Conservation (phyloP, 2,888 invertebrate genomes). For the Nipponacmea schrenckii region DNA sequence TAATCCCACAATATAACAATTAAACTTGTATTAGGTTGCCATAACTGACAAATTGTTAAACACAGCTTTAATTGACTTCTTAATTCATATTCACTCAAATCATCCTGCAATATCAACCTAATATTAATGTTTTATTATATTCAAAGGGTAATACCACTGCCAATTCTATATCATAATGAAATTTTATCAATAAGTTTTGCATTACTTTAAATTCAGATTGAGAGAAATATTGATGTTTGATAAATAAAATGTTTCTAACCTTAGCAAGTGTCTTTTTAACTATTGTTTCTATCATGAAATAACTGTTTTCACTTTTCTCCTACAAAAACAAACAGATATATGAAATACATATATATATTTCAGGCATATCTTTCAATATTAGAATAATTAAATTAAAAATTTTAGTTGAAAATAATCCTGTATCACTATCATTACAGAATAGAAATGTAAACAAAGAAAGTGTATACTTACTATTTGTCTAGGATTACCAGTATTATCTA, state of each 20-base stretch:
- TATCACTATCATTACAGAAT: not conserved
- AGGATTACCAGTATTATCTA: conserved; percentile 17
- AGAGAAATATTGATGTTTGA: too few species aligned
- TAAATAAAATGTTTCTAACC: not conserved
- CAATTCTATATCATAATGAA: too few species aligned
- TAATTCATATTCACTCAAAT: conserved; percentile 39
- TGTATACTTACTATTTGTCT: conserved; percentile 17
- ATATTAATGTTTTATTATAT: too few species aligned
- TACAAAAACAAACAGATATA: not conserved
- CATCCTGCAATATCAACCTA: conserved; percentile 23
- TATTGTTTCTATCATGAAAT: conserved; percentile 14
- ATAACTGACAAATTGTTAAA: conserved; percentile 39
- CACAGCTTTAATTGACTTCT: conserved; percentile 43
- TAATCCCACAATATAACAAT: conserved; percentile 53
- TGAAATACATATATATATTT: too few species aligned
- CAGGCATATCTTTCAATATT: too few species aligned
- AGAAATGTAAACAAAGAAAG: not conserved
- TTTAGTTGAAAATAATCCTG: not conserved
- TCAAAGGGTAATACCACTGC: too few species aligned
- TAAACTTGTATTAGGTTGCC: conserved; percentile 46
- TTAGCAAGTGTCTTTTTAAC: not conserved
- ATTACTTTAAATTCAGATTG: too few species aligned
- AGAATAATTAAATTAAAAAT: too few species aligned
- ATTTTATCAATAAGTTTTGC: too few species aligned
- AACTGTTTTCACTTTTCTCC: conserved; percentile 23